Evolutionary conservation across 2,888 invertebrate genomes (phyloP).

Genomic region (Bimastos eiseni): DNA sequence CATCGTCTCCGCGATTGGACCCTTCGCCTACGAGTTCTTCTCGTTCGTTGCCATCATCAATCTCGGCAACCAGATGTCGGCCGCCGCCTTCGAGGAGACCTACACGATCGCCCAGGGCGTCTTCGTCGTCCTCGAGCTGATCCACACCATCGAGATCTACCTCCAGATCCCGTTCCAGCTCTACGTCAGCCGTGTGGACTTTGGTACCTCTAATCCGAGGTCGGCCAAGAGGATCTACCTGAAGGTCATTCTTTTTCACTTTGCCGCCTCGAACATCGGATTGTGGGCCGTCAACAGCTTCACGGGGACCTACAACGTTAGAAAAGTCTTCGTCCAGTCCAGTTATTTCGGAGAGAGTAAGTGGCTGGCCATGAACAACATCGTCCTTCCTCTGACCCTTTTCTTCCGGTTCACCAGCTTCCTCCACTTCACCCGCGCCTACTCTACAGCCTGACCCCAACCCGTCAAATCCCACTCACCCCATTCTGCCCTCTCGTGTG

Average conservation of each 20-base stretch:
- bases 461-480: too few species aligned
- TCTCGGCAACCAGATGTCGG: not conserved
- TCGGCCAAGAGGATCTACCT: conserved; percentile 1
- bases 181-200: not conserved
- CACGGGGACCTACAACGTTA: not conserved
- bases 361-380: not conserved
- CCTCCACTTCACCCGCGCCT: not conserved
- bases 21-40: conserved; percentile 17
- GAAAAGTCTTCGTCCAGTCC: not conserved
- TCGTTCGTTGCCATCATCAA: not conserved
- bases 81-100: not conserved
- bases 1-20: not conserved
- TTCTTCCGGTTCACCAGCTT: conserved; percentile 14
- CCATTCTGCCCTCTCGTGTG: not conserved
- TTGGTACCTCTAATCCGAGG: not conserved
- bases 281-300: not conserved
- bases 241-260: not conserved
- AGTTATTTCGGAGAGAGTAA: not conserved
- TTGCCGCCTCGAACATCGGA: not conserved
- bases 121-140: not conserved
- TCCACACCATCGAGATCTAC: not conserved
- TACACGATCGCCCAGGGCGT: not conserved
- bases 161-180: not conserved
- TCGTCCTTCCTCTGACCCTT: not conserved
- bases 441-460: not conserved